phyloP scores from a whole-genome alignment of 2,797 vertebrate genomes.

The Epinephelus awoara region DNA sequence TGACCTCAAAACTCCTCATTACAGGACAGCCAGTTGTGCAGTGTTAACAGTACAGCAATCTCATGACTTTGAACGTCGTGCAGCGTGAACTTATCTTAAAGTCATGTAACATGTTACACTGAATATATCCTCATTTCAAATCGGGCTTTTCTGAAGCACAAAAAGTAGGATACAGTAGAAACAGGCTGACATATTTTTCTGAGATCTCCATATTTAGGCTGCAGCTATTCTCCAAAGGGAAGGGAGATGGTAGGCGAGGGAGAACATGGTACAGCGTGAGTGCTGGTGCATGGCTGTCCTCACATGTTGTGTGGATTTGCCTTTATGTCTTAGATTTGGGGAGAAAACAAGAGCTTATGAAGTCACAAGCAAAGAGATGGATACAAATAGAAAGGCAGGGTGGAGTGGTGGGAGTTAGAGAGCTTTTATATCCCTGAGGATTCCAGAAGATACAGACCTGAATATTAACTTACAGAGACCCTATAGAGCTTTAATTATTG shows the following conservation, averaged over 20 bases:
- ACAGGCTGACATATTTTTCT: conserved; percentile 38
- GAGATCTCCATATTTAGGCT: conserved; percentile 45
- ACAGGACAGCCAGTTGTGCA: no score
- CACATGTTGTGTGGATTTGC: conserved; percentile 14
- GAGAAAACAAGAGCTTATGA: conserved; percentile 29
- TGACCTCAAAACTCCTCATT: no score
- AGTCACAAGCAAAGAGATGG: conserved; percentile 32
- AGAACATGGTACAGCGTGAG: conserved; percentile 13
- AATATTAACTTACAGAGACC: conserved; percentile 74
- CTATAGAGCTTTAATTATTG: conserved; percentile 80
- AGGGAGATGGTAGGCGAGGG: conserved; percentile 7
- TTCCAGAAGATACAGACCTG: conserved; percentile 64
- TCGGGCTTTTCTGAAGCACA: conserved; percentile 16
- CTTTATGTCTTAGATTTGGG: conserved; percentile 36
- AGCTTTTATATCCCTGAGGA: conserved; percentile 55
- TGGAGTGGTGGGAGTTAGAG: conserved; percentile 10
- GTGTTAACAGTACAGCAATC: no score
- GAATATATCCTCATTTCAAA: not conserved
- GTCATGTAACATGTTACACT: not conserved
- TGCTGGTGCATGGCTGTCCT: not conserved
- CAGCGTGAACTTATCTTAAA: no score
- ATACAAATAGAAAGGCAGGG: conserved; percentile 41
- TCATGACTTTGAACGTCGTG: no score
- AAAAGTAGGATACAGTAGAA: conserved; percentile 38
- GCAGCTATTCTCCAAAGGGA: conserved; percentile 41